A percentile compares a stretch with the other conserved stretches of the same genome.
These are phyloP conservation scores for Callyntrura sp. DNA, from an alignment of 2,888 invertebrate species.

Conservation along the genomic window DNA sequence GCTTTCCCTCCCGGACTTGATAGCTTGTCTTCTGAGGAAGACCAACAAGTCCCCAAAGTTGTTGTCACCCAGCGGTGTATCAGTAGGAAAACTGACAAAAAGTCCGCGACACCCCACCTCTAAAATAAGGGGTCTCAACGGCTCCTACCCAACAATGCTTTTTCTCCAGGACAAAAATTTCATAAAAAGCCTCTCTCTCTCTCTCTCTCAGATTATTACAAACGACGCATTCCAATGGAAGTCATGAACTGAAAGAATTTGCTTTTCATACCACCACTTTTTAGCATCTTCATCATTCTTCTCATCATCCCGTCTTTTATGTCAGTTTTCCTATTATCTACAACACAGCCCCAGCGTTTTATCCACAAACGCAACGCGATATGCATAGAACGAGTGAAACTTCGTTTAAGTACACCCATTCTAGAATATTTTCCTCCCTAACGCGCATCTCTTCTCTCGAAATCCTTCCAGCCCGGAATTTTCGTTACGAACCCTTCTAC, in stretches of 20 bases:
- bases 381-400: too few relatives aligned
- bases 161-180: not conserved
- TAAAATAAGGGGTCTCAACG: not conserved
- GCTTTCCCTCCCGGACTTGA: not conserved
- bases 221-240: not conserved
- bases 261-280: slow-evolving; percentile 18
- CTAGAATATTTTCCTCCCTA: too few relatives aligned
- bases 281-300: not conserved
- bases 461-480: too few relatives aligned
- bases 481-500: too few relatives aligned
- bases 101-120: not conserved
- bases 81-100: slow-evolving; percentile 2
- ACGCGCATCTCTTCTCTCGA: not conserved
- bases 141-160: not conserved
- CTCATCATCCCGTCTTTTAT: not conserved
- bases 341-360: too few relatives aligned
- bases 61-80: not conserved
- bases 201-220: not conserved
- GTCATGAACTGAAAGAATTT: not conserved
- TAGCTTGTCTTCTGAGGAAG: too few relatives aligned
- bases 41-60: too few relatives aligned
- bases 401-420: too few relatives aligned
- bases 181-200: too few relatives aligned
- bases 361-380: too few relatives aligned
- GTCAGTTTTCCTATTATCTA: too few relatives aligned